phyloP scores from a whole-genome alignment of 2,113 vertebrate genomes.

The Microcebus lehilahytsara region DNA sequence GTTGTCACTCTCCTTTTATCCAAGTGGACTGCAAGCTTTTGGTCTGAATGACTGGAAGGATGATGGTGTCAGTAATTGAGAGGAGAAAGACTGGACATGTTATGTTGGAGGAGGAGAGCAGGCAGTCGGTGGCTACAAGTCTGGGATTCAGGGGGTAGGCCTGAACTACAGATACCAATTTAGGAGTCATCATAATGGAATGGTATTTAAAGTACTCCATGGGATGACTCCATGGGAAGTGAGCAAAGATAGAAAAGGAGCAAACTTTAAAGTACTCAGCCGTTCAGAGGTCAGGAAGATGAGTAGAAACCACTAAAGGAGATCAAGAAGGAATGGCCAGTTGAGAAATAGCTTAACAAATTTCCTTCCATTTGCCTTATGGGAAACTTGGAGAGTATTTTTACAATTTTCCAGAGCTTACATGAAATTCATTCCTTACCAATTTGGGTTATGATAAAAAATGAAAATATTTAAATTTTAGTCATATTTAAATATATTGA shows the following conservation, averaged over 20 bases:
- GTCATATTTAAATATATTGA: too few relatives aligned
- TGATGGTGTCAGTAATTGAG: neutral
- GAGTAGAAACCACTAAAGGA: neutral
- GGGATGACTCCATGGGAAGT: neutral
- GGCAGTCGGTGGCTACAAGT: neutral
- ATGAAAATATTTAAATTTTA: too few relatives aligned
- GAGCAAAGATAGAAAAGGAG: neutral
- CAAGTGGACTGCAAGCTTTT: neutral
- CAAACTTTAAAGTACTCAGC: neutral
- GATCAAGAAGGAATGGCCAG: neutral
- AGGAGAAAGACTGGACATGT: neutral
- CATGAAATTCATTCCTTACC: too few relatives aligned
- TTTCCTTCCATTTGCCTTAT: too few relatives aligned
- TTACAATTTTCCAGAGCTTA: too few relatives aligned
- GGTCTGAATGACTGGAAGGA: neutral
- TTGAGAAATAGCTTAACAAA: too few relatives aligned
- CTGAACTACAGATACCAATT: neutral
- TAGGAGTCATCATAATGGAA: neutral
- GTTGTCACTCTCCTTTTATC: neutral
- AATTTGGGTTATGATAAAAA: too few relatives aligned
- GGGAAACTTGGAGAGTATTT: too few relatives aligned
- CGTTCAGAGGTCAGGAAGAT: neutral
- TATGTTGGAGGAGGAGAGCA: neutral
- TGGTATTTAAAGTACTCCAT: neutral
- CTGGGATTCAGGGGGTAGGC: neutral